Base-by-base conservation (phyloP, 2,888 invertebrate species). In the Lepidochitona cinerea region DNA sequence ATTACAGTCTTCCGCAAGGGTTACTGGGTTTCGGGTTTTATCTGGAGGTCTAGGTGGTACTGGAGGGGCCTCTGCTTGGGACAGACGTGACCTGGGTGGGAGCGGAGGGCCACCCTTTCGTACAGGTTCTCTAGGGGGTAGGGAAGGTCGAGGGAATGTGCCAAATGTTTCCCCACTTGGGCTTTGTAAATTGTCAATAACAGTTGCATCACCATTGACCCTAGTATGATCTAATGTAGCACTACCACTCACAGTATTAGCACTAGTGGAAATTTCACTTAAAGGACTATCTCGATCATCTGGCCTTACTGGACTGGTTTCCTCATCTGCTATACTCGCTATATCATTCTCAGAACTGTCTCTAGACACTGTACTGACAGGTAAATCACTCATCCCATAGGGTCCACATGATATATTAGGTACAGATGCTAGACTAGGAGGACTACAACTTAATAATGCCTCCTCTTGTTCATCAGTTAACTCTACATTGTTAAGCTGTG, bases 341-440 rank as follows among this genome's bases (percentile, higher is more conserved):
- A 53, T 41, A 14, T 33, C 68, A 52, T 36, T 37, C 69, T 82
- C 82, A 54, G 81, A 81, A 66, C 76, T 76, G 12, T 78, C 70
- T 26, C 78, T 77, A 65, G 67, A 59, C 12, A 37, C 68, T 6
- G 1, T 33, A 4, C 36, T 18, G 4, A 18, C 26, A 33, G 23
- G n/a, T 32, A 14, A 32, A 7, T 29, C 36, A 68, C 29, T 41
- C 35, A 36, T 66, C 1, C 29, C 14, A 33, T 3, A 49, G 12
- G 66, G 68, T n/a, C 77, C 79, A 74, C 84, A 84, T 53, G 79
- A 79, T 26, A 85, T 84, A 65, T 75, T 82, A 9, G 84, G 84
- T 23, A 84, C 80, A 7, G 77, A 68, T 7, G 81, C 74, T 36
- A 83, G 37, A 71, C 72, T 79, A 2, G 77, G 77, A 29, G 81